A percentile compares a stretch with the other conserved stretches of the same genome.
These are phyloP conservation scores for Drosophila macrospina DNA, from an alignment of 2,888 invertebrate genomes.

Conservation along the genomic window DNA sequence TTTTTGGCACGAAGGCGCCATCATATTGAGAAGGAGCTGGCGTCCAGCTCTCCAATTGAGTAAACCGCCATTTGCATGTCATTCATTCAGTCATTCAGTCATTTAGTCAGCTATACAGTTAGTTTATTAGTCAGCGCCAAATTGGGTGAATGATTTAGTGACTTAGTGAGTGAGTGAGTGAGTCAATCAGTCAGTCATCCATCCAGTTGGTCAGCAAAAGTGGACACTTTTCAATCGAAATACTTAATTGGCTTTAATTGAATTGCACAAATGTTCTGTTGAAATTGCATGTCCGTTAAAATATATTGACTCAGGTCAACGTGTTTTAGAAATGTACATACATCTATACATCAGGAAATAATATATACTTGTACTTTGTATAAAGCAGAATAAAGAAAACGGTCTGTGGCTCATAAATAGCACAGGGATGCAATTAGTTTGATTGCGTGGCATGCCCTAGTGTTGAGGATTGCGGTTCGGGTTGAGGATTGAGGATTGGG, in stretches of 20 bases:
- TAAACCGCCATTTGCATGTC: slow-evolving; percentile 43
- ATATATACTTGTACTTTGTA: background rate
- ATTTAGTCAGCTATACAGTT: background rate
- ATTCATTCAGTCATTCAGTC: slow-evolving; percentile 4
- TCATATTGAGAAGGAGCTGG: slow-evolving; percentile 3
- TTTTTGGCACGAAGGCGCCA: slow-evolving; percentile 49
- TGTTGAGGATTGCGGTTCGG: slow-evolving; percentile 29
- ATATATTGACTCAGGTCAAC: slow-evolving; percentile 47
- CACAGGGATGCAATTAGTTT: slow-evolving; percentile 55
- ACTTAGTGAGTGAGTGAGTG: background rate
- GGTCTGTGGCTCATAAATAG: slow-evolving; percentile 41
- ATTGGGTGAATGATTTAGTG: slow-evolving; percentile 9
- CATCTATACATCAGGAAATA: background rate
- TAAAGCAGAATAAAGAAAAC: background rate
- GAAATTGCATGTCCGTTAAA: slow-evolving; percentile 30
- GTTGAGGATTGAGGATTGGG: slow-evolving; percentile 7
- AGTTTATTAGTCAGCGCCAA: background rate
- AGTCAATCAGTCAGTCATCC: slow-evolving; percentile 8
- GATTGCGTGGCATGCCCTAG: slow-evolving; percentile 45
- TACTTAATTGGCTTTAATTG: slow-evolving; percentile 66
- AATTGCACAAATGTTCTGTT: slow-evolving; percentile 48
- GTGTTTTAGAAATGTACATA: background rate
- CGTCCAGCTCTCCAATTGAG: slow-evolving; percentile 16
- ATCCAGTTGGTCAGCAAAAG: slow-evolving; percentile 13
- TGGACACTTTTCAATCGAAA: slow-evolving; percentile 60